These are phyloP conservation scores for Monoplex corrugatus DNA, from an alignment of 2,888 invertebrate genomes.

Conservation along the genomic window DNA sequence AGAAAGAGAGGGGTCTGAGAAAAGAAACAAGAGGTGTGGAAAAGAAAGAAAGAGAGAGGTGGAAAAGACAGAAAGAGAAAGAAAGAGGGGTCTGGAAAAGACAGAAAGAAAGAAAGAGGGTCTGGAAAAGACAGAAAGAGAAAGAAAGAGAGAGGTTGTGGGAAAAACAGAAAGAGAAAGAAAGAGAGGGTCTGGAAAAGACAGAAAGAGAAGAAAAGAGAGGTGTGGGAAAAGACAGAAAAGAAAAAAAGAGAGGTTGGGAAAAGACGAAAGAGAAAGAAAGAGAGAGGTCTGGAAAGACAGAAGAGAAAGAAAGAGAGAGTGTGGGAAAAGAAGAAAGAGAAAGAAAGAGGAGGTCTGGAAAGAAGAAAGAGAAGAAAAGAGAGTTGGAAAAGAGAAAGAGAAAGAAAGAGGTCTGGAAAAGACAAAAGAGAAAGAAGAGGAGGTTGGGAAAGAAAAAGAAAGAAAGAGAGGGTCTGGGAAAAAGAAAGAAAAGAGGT, in stretches of 20 bases:
- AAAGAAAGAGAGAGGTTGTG: background rate
- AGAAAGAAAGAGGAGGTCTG: background rate
- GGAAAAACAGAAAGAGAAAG: background rate
- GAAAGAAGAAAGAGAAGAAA: background rate
- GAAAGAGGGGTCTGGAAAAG: background rate
- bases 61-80: too few species aligned
- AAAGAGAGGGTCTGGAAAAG: background rate
- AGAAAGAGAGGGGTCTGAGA: too few species aligned
- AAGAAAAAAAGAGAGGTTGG: background rate
- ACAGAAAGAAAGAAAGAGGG: background rate
- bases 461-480: conserved; percentile 10
- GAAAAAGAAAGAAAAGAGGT: too few species aligned
- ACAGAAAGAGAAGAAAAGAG: conserved; percentile 35
- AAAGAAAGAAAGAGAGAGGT: too few species aligned
- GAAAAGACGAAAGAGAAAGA: background rate
- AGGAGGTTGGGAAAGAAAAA: too few species aligned
- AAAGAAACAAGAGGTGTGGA: too few species aligned
- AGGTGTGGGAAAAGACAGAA: background rate
- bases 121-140: background rate
- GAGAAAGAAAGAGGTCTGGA: background rate
- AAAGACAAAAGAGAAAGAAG: too few species aligned
- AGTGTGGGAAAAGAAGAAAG: background rate
- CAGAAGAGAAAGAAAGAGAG: background rate
- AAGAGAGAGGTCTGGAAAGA: background rate
- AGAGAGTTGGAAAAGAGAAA: background rate